Base-by-base conservation (phyloP, 2,113 vertebrate genomes). In the Stegostoma tigrinum region DNA sequence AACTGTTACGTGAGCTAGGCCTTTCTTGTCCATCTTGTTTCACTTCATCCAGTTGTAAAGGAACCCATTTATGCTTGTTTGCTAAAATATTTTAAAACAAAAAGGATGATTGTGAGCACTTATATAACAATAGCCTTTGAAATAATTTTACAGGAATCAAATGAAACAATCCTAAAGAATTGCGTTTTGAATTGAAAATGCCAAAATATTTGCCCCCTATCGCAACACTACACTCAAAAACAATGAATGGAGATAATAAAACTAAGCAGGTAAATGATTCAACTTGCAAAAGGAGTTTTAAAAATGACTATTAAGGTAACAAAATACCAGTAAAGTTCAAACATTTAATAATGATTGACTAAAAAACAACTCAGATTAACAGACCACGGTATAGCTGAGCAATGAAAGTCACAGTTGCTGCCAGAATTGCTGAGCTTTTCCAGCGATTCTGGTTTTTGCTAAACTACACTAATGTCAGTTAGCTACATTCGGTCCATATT, bases 11-110 rank as follows among this genome's bases (percentile, higher is more conserved):
- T 95, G 97, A 97, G 96, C 96, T 96, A 90, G 96, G 96, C 97
- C 97, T 98, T 97, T 98, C 98, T 96, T 96, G 97, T 95, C 97
- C 97, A 45, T 98, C 98, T 96, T 97, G 96, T 96, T 97, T 97
- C 72, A 97, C 96, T 34, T 98, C 98, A 64, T 99, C 98, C 97
- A 99, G 97, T 95, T 98, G 97, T 96, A 99, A 97, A 14, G 98
- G 98, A 95, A 98, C 98, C 98, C 99, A 99, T 96, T 98, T 99
- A 97, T 98, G 98, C 97, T 98, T 99, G 97, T 98, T 98, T 97
- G 98, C 98, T 99, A 97, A 95, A 97, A 96, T 52, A 42, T 72
- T 72, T 27, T 30, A 94, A 67, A 95, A 94, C 34, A 95, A 75
- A 95, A 48, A 7, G 52, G 42, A 10, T 68, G 70, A 66, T 64